phyloP scores from a whole-genome alignment of 1,140 invertebrate species.

The Stegodyphus dumicola region DNA sequence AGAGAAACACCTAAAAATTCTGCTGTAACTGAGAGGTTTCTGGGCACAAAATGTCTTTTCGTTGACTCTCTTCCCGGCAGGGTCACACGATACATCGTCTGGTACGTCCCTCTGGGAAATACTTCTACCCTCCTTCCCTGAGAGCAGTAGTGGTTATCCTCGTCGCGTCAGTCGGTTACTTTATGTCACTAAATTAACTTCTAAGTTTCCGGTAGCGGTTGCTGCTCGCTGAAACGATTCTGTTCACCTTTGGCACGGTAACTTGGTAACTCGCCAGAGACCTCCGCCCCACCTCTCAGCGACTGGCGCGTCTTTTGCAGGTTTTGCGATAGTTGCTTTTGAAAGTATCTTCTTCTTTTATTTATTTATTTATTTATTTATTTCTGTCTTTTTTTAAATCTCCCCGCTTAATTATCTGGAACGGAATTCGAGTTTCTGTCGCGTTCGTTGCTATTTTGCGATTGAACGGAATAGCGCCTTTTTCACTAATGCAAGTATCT shows the following conservation, averaged over 20 bases:
- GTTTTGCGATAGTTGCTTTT: constrained; percentile 30
- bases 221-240: constrained; percentile 28
- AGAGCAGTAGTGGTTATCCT: not conserved
- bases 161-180: constrained; percentile 36
- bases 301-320: constrained; percentile 12
- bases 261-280: constrained; percentile 30
- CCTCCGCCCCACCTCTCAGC: not conserved
- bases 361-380: not conserved
- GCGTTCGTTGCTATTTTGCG: constrained; percentile 43
- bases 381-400: constrained; percentile 7
- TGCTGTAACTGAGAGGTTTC: too few relatives aligned
- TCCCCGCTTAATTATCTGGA: constrained; percentile 55
- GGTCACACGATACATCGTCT: too few relatives aligned
- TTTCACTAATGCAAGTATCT: not conserved
- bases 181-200: constrained; percentile 47
- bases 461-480: not conserved
- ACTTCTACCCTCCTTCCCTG: not conserved
- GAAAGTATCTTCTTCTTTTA: constrained; percentile 19
- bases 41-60: too few relatives aligned
- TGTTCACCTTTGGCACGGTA: constrained; percentile 30
- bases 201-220: constrained; percentile 45
- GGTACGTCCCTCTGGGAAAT: not conserved
- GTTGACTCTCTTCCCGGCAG: too few relatives aligned
- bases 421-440: constrained; percentile 35
- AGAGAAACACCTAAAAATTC: too few relatives aligned